These are phyloP conservation scores for Speoplatyrhinus poulsoni DNA, from an alignment of 2,113 vertebrate species.

Conservation along the genomic window DNA sequence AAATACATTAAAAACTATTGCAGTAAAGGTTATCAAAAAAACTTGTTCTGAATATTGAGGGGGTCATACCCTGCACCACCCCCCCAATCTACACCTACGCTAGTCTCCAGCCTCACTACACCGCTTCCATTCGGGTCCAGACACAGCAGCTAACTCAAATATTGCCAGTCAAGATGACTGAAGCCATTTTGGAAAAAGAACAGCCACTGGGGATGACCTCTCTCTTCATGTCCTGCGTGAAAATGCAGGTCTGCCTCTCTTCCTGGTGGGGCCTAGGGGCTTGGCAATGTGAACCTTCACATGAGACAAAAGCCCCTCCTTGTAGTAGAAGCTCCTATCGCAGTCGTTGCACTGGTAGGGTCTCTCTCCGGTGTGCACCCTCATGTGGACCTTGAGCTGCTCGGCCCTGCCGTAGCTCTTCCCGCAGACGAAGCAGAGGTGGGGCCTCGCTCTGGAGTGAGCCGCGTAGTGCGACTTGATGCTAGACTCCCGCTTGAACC, in stretches of 20 bases:
- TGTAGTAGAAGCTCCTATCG: conserved; percentile 11
- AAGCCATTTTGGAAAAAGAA: too few relatives aligned
- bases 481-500: conserved; percentile 6
- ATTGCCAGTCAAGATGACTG: too few relatives aligned
- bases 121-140: too few relatives aligned
- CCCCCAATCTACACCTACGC: too few relatives aligned
- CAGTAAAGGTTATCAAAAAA: too few relatives aligned
- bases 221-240: too few relatives aligned
- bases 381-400: conserved; percentile 3
- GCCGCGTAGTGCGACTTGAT: background rate
- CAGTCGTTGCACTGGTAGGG: conserved; percentile 7
- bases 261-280: conserved; percentile 3
- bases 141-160: too few relatives aligned
- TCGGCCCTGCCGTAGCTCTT: conserved; percentile 1
- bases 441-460: conserved; percentile 4
- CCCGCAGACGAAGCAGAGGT: conserved; percentile 17
- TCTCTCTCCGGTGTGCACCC: conserved; percentile 12
- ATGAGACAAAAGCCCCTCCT: background rate
- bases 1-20: too few relatives aligned
- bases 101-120: too few relatives aligned
- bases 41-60: too few relatives aligned
- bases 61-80: too few relatives aligned
- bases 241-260: background rate
- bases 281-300: conserved; percentile 4
- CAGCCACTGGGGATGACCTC: too few relatives aligned